phyloP scores from a whole-genome alignment of 1,140 invertebrate genomes.

The Drosophila repletoides region DNA sequence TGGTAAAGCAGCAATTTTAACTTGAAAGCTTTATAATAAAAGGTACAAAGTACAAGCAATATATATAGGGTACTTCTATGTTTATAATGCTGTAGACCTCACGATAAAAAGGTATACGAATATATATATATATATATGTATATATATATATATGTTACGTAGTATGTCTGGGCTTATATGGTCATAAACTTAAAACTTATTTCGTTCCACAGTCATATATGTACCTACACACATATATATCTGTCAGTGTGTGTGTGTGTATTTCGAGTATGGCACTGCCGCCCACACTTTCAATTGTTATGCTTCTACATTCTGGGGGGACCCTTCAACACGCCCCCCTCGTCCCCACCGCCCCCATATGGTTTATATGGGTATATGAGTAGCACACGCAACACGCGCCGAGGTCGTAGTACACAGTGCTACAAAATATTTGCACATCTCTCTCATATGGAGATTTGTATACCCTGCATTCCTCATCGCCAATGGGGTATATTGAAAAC shows the following conservation, averaged over 20 bases:
- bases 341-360: background rate
- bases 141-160: too few species aligned
- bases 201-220: background rate
- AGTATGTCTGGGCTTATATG: slow-evolving; percentile 11
- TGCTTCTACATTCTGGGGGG: slow-evolving; percentile 9
- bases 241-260: background rate
- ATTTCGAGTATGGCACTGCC: slow-evolving; percentile 2
- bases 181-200: slow-evolving; percentile 17
- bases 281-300: slow-evolving; percentile 22
- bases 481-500: too few species aligned
- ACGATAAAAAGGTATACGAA: too few species aligned
- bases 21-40: too few species aligned
- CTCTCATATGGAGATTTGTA: slow-evolving; percentile 14
- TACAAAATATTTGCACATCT: slow-evolving; percentile 45
- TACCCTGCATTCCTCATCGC: too few species aligned
- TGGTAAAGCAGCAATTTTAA: too few species aligned
- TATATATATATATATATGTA: too few species aligned
- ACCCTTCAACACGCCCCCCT: background rate
- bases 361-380: background rate
- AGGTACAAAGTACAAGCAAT: too few species aligned
- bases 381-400: slow-evolving; percentile 33
- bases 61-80: too few species aligned
- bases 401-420: slow-evolving; percentile 23
- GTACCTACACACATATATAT: background rate
- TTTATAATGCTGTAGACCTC: background rate